A percentile compares a stretch with the other conserved stretches of the same genome.
phyloP scores from a whole-genome alignment of 2,888 invertebrate genomes.

The Entomobrya multifasciata region DNA sequence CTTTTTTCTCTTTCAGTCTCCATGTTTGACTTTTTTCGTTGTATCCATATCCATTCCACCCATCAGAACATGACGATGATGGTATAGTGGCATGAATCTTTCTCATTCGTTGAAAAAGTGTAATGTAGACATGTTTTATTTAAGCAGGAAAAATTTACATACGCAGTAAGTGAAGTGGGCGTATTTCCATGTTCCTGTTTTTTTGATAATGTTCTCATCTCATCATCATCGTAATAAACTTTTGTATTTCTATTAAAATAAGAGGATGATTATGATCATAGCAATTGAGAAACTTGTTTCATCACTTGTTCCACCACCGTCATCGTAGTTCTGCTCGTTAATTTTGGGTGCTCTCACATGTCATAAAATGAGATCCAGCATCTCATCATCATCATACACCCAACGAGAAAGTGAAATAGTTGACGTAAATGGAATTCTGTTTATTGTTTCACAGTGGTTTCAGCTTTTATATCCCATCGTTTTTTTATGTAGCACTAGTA shows the following conservation, averaged over 20 bases:
- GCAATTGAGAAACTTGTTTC: not conserved
- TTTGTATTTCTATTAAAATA: not conserved
- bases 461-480: not conserved
- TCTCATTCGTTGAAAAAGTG: no score
- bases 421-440: conserved; percentile 34
- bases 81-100: not conserved
- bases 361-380: not conserved
- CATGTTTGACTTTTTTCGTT: conserved; percentile 31
- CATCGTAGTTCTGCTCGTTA: no score
- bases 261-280: not conserved
- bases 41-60: conserved; percentile 11
- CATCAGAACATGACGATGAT: not conserved
- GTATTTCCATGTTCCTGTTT: conserved; percentile 13
- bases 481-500: not conserved
- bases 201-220: not conserved
- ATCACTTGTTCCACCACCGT: not conserved
- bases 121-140: not conserved
- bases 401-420: conserved; percentile 11
- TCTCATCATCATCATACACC: not conserved
- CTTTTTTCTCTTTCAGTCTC: conserved; percentile 20
- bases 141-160: not conserved
- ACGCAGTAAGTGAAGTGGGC: conserved; percentile 2
- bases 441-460: conserved; percentile 13
- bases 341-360: not conserved
- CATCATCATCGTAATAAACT: not conserved